A percentile compares a stretch with the other conserved stretches of the same genome.
phyloP scores from a whole-genome alignment of 2,888 invertebrate species.

The Xestia ashworthii region DNA sequence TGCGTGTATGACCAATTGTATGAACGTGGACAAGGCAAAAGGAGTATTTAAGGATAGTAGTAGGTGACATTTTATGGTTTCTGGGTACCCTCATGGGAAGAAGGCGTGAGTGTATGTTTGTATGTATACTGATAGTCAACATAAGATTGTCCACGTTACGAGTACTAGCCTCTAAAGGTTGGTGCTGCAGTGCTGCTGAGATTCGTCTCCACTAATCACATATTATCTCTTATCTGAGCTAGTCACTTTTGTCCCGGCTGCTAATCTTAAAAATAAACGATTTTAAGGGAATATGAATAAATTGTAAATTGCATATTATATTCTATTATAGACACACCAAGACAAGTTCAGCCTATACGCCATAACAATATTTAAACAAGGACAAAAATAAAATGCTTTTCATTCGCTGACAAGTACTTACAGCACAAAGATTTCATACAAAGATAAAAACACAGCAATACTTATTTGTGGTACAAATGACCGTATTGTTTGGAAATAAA shows the following conservation, averaged over 20 bases:
- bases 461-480: conserved; percentile 58
- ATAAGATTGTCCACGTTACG: background rate
- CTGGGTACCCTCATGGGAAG: no score
- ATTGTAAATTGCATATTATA: background rate
- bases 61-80: no score
- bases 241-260: background rate
- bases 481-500: conserved; percentile 60
- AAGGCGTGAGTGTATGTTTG: no score
- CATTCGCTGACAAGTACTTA: background rate
- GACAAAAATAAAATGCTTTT: conserved; percentile 5
- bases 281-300: background rate
- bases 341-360: background rate
- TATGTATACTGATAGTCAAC: background rate
- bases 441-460: conserved; percentile 47
- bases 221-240: background rate
- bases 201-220: background rate
- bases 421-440: conserved; percentile 20
- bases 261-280: background rate
- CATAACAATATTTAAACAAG: background rate
- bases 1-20: no score
- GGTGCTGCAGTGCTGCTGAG: background rate
- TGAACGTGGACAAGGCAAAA: no score
- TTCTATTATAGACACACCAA: background rate
- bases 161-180: background rate
- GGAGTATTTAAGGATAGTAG: no score